Evolutionary conservation across 2,888 invertebrate species (phyloP).

Genomic region (Campaea margaritaria): DNA sequence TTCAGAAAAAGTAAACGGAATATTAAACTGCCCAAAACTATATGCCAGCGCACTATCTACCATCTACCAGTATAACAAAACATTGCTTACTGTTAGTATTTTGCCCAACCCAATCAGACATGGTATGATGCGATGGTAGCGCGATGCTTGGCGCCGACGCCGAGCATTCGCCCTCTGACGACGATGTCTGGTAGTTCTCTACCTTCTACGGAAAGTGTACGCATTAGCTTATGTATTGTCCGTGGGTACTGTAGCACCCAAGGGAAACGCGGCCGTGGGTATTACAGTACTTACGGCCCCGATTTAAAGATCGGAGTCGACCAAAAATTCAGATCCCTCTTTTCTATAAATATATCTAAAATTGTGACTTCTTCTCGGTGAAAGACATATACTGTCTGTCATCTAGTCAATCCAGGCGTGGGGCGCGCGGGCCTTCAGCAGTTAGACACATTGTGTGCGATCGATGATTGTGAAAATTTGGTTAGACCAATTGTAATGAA

Average conservation of each 20-base stretch:
- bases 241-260: too few relatives aligned
- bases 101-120: constrained; percentile 94
- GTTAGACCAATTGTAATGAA: neutral
- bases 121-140: constrained; percentile 82
- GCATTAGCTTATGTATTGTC: too few relatives aligned
- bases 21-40: neutral
- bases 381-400: too few relatives aligned
- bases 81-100: constrained; percentile 91
- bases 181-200: constrained; percentile 80
- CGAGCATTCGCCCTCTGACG: constrained; percentile 88
- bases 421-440: too few relatives aligned
- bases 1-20: neutral
- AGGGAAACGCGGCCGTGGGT: too few relatives aligned
- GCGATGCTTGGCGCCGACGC: constrained; percentile 86
- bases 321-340: too few relatives aligned
- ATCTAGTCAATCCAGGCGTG: too few relatives aligned
- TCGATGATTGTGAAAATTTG: neutral
- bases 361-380: too few relatives aligned
- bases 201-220: constrained; percentile 69
- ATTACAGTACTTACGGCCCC: too few relatives aligned
- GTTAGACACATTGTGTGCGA: constrained; percentile 9
- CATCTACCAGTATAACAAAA: constrained; percentile 38
- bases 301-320: too few relatives aligned
- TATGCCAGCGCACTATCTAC: constrained; percentile 1
- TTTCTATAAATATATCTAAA: too few relatives aligned